Conservation (phyloP, 2,888 invertebrate species). For the Plebejus argus region DNA sequence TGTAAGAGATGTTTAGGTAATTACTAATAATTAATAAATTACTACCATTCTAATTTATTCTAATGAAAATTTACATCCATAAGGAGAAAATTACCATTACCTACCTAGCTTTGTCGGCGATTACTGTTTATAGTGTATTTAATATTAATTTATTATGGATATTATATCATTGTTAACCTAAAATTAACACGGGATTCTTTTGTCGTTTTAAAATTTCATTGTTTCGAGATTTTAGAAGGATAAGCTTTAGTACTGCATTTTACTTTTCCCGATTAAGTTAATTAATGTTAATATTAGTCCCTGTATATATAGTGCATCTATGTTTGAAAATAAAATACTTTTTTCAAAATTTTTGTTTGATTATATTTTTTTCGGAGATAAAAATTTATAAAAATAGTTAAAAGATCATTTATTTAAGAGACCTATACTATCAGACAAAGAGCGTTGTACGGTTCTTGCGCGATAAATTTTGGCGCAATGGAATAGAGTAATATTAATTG, state of each 20-base stretch:
- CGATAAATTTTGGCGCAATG: too few species aligned
- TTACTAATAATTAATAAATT: not conserved
- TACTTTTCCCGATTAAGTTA: slow-evolving; percentile 8
- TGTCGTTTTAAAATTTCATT: not conserved
- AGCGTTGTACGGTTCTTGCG: too few species aligned
- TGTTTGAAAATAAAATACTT: slow-evolving; percentile 1
- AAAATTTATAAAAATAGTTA: not conserved
- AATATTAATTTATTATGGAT: not conserved
- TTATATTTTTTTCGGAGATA: not conserved
- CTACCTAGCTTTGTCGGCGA: not conserved
- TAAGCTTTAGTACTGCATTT: slow-evolving; percentile 16
- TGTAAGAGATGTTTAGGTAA: not conserved
- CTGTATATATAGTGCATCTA: slow-evolving; percentile 6
- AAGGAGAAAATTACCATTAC: not conserved
- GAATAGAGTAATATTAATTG: too few species aligned
- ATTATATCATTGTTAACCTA: not conserved
- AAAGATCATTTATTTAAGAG: too few species aligned
- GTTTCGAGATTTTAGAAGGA: not conserved
- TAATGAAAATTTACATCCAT: slow-evolving; percentile 6
- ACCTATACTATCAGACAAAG: too few species aligned
- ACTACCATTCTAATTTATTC: slow-evolving; percentile 17
- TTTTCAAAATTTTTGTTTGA: not conserved
- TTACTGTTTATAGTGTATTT: not conserved
- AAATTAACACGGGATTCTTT: not conserved
- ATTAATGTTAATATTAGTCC: not conserved